Evolutionary conservation across 1,140 invertebrate species (phyloP), one percentile per base, ranked within the genome.

Genomic region (Pseudomyrmex pallidus): DNA sequence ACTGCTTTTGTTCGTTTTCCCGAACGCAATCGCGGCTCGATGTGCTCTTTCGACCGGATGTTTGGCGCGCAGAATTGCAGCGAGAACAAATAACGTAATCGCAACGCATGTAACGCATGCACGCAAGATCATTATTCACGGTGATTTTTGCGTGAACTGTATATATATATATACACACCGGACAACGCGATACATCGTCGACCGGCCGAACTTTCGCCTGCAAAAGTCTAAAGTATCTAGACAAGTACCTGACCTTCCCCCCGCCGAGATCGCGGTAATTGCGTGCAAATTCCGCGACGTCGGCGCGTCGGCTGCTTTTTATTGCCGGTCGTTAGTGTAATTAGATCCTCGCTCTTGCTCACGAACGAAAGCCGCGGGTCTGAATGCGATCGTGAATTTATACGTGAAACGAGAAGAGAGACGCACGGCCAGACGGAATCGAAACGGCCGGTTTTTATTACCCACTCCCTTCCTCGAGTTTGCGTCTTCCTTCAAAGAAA

Each of bases 261-360:
- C 35, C 35, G 35, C 35, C 74, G 76, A 68, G 87, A 82, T 63
- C 74, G 84, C 50, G 64, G 84, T 89, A 89, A 89, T 89, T 88
- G 87, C 84, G 87, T 86, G 88, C 88, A 72, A 89, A 89, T 89
- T 86, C 87, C 88, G 74, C 87, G 87, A 89, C 87, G 87, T 88
- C 87, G 87, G 59, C 84, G 84, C 78, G 86, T 78, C 86, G 73
- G 67, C 84, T 84, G 87, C 80, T 88, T 89, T 89, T 89, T 89
- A 89, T 88, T 86, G 84, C 84, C 85, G 87, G 88, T 89, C 88
- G 88, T 89, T 89, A 89, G 87, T 76, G 85, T 89, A 89, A 89
- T 89, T 89, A 89, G 87, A 82, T 89, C 87, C 74, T 72, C 12
- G 76, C 66, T 35, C 35, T 35, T 48, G 74, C 56, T 85, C 86